These are phyloP conservation scores for Gymnoscelis rufifasciata DNA, from an alignment of 2,888 invertebrate genomes.

Conservation along the genomic window DNA sequence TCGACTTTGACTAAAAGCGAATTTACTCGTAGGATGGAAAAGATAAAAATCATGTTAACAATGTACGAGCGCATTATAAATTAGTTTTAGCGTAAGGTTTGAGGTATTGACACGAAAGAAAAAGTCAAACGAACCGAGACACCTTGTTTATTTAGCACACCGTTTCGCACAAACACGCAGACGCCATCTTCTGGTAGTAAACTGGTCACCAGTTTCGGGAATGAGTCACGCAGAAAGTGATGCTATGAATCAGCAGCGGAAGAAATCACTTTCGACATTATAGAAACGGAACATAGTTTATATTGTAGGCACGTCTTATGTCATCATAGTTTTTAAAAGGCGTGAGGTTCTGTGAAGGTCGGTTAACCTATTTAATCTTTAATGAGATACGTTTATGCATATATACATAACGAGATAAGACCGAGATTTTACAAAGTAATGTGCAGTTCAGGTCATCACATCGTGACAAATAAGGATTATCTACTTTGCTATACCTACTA, in stretches of 20 bases:
- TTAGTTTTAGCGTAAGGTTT: no score
- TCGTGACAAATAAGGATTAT: no score
- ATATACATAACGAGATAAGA: not conserved
- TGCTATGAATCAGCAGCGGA: constrained; percentile 42
- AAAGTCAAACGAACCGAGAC: no score
- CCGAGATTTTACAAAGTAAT: not conserved
- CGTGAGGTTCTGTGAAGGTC: constrained; percentile 13
- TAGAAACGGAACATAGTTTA: constrained; percentile 20
- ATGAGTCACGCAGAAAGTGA: constrained; percentile 41
- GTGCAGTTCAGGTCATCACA: no score
- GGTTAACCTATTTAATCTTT: not conserved
- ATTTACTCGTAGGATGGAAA: no score
- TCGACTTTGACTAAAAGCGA: no score
- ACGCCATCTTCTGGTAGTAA: not conserved
- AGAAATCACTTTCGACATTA: constrained; percentile 41
- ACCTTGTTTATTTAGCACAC: constrained; percentile 1
- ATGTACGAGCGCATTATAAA: no score
- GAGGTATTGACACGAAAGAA: no score
- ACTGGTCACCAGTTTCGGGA: constrained; percentile 3
- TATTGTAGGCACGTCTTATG: constrained; percentile 21
- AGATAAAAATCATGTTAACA: no score
- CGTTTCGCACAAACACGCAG: constrained; percentile 1
- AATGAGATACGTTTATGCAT: not conserved
- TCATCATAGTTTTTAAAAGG: constrained; percentile 16
- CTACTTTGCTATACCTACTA: no score